Percentiles rank a stretch among this genome's conserved stretches.
phyloP scores from a whole-genome alignment of 2,888 invertebrate genomes.

The Ditula angustiorana region DNA sequence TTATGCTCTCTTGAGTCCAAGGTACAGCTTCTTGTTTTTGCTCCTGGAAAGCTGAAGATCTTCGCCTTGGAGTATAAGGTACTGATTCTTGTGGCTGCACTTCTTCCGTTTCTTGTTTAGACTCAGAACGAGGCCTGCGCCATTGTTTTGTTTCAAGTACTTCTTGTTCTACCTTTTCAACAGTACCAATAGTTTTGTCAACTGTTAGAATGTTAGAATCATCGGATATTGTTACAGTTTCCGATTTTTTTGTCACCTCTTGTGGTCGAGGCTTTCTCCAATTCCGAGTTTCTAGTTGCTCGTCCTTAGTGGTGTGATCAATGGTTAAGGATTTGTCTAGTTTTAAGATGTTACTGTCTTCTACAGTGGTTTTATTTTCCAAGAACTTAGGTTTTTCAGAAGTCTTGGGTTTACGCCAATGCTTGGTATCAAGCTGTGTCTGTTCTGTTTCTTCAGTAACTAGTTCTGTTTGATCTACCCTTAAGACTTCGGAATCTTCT shows the following conservation, averaged over 20 bases:
- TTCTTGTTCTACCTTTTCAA: slow-evolving; percentile 33
- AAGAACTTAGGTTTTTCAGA: slow-evolving; percentile 42
- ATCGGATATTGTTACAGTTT: slow-evolving; percentile 43
- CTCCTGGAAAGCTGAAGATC: slow-evolving; percentile 45
- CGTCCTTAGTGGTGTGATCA: slow-evolving; percentile 43
- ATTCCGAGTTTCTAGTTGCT: slow-evolving; percentile 51
- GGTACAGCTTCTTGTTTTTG: slow-evolving; percentile 71
- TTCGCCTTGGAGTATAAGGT: background rate
- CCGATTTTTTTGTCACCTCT: slow-evolving; percentile 40
- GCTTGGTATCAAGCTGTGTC: slow-evolving; percentile 36
- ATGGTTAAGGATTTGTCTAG: slow-evolving; percentile 47
- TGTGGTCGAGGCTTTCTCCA: slow-evolving; percentile 66
- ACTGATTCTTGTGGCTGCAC: slow-evolving; percentile 29
- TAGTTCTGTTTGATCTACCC: slow-evolving; percentile 18
- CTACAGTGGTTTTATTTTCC: slow-evolving; percentile 50
- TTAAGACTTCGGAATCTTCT: slow-evolving; percentile 41
- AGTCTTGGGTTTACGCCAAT: slow-evolving; percentile 42
- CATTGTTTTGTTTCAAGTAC: slow-evolving; percentile 42
- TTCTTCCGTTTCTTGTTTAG: slow-evolving; percentile 40
- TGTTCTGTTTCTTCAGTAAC: slow-evolving; percentile 4
- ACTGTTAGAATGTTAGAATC: slow-evolving; percentile 73
- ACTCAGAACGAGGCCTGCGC: slow-evolving; percentile 43
- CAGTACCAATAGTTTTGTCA: slow-evolving; percentile 6
- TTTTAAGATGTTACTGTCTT: slow-evolving; percentile 29
- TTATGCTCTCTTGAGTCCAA: slow-evolving; percentile 88